Evolutionary conservation across 2,797 vertebrate species (phyloP).

Genomic region (Aselliscus stoliczkanus): DNA sequence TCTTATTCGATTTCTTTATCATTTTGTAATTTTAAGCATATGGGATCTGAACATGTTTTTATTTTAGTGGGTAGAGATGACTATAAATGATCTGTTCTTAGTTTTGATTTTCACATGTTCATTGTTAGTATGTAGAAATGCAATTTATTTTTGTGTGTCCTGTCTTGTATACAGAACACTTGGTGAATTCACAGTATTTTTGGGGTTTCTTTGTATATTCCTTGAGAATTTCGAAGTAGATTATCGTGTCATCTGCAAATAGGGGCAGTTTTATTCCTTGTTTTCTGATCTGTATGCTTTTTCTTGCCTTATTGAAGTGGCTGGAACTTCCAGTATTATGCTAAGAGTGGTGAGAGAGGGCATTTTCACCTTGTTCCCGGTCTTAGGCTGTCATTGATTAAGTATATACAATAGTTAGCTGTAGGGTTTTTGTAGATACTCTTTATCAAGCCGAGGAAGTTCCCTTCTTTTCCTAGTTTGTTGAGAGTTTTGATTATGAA

Average conservation of each 20-base stretch:
- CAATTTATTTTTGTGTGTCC: background rate
- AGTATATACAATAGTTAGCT: background rate
- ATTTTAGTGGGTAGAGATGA: background rate
- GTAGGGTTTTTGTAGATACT: background rate
- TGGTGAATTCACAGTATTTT: background rate
- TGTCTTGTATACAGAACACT: background rate
- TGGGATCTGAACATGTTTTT: background rate
- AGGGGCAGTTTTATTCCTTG: background rate
- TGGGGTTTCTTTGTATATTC: background rate
- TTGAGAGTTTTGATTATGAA: background rate
- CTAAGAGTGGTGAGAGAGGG: background rate
- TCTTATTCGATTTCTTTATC: background rate
- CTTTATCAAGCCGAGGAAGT: background rate
- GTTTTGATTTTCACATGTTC: background rate
- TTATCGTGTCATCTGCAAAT: background rate
- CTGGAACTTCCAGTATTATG: background rate
- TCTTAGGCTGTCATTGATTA: background rate
- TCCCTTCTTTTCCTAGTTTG: background rate
- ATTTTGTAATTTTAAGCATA: background rate
- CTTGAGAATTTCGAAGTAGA: background rate
- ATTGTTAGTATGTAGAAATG: background rate
- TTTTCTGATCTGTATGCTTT: background rate
- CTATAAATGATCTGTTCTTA: background rate
- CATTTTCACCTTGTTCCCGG: background rate
- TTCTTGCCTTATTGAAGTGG: background rate